Conservation (phyloP, 2,888 invertebrate species). For the Meteorus colon region DNA sequence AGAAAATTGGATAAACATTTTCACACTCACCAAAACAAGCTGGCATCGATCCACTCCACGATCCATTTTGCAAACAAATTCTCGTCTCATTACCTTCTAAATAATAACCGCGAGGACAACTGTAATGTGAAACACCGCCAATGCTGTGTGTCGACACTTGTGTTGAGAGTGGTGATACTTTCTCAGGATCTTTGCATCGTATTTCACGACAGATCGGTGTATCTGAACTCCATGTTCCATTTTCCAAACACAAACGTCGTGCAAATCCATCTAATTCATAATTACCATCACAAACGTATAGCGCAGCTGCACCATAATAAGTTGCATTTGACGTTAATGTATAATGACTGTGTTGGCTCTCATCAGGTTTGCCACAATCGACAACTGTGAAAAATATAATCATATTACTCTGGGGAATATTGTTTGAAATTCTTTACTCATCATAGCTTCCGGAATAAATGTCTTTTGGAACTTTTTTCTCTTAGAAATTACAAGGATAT, state of each 20-base stretch:
- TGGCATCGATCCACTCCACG: conserved; percentile 87
- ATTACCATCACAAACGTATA: conserved; percentile 88
- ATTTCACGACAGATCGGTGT: conserved; percentile 88
- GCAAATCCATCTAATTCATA: conserved; percentile 89
- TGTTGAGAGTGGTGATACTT: conserved; percentile 75
- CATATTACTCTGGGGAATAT: no score
- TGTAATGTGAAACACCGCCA: conserved; percentile 86
- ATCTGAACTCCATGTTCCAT: conserved; percentile 93
- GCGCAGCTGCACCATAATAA: conserved; percentile 88
- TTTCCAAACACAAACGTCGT: conserved; percentile 87
- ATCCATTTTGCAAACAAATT: conserved; percentile 84
- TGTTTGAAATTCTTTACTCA: no score
- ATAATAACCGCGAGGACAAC: conserved; percentile 87
- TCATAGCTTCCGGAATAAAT: no score
- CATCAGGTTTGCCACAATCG: conserved; percentile 87
- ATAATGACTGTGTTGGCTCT: conserved; percentile 83
- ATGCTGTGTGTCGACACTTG: conserved; percentile 81
- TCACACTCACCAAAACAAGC: conserved; percentile 84
- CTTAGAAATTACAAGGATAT: background rate
- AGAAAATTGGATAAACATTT: conserved; percentile 30
- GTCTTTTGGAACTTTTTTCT: no score
- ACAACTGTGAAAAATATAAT: conserved; percentile 78
- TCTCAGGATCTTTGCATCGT: conserved; percentile 83
- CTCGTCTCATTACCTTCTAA: conserved; percentile 88
- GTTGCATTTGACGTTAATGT: conserved; percentile 90